A percentile compares a stretch with the other conserved stretches of the same genome.
phyloP scores from a whole-genome alignment of 2,797 vertebrate genomes.

The Orientallactaga sibirica region DNA sequence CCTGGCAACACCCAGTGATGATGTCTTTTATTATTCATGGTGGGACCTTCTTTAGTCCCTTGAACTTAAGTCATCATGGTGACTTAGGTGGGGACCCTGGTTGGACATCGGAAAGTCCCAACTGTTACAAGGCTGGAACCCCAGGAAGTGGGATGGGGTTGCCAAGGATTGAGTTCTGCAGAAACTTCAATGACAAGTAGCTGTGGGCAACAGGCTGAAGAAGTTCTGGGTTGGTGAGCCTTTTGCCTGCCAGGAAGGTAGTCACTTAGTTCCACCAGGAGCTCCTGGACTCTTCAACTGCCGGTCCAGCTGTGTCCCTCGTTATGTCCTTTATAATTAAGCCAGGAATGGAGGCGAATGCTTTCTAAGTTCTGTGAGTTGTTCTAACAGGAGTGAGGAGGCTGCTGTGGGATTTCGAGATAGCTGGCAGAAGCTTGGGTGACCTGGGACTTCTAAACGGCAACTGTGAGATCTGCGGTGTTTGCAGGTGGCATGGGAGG shows the following conservation, averaged over 20 bases:
- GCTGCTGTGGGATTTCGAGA: background rate
- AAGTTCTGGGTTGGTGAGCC: background rate
- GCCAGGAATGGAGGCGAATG: background rate
- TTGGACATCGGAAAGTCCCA: background rate
- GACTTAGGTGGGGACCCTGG: background rate
- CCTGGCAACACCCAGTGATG: background rate
- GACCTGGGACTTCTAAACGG: background rate
- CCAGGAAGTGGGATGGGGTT: background rate
- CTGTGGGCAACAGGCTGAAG: background rate
- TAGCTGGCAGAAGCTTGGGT: background rate
- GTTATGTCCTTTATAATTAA: background rate
- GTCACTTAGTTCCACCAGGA: background rate
- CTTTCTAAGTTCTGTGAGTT: background rate
- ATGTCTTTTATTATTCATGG: no score
- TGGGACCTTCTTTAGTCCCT: background rate
- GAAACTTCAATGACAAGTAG: background rate
- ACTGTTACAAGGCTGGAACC: background rate
- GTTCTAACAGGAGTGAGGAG: background rate
- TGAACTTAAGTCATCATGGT: background rate
- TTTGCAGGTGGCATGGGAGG: background rate
- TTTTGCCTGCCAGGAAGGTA: background rate
- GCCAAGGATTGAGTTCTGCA: background rate
- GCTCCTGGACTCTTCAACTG: background rate
- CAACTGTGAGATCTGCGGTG: background rate
- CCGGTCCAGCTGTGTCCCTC: background rate